Conservation (phyloP, 2,113 vertebrate species). For the Malaclemys terrapin region DNA sequence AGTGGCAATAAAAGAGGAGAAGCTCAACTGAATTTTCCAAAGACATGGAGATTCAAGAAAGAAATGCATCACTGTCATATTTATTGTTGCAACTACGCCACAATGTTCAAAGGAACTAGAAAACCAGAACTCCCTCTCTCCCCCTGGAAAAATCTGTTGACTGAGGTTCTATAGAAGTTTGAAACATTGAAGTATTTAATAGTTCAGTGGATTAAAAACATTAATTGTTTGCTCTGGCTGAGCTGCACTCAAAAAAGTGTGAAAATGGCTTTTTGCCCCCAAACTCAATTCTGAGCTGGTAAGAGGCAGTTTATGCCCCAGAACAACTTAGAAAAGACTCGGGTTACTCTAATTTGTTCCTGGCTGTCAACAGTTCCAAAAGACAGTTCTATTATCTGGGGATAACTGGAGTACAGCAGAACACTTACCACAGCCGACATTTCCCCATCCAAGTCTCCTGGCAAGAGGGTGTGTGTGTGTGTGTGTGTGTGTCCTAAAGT, state of each 20-base stretch:
- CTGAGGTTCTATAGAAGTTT: background rate
- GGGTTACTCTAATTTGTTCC: background rate
- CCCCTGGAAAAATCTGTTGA: background rate
- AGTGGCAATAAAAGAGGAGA: background rate
- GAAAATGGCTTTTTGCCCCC: background rate
- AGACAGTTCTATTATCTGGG: background rate
- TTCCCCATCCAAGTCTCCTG: background rate
- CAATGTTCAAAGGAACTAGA: background rate
- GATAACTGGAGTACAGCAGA: too few species aligned
- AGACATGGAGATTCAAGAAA: background rate
- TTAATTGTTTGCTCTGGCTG: background rate
- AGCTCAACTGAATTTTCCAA: background rate
- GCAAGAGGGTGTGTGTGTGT: background rate
- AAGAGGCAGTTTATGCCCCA: background rate
- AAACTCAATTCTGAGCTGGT: background rate
- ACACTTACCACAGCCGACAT: too few species aligned
- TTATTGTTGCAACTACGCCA: background rate
- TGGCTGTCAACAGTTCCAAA: background rate
- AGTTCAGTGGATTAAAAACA: background rate
- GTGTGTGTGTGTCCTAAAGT: too few species aligned
- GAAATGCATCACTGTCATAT: background rate
- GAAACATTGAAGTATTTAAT: background rate
- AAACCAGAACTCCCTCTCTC: background rate
- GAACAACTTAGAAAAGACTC: background rate
- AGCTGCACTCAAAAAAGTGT: rapidly evolving